phyloP scores from a whole-genome alignment of 2,888 invertebrate genomes.

The Habrosyne pyritoides region DNA sequence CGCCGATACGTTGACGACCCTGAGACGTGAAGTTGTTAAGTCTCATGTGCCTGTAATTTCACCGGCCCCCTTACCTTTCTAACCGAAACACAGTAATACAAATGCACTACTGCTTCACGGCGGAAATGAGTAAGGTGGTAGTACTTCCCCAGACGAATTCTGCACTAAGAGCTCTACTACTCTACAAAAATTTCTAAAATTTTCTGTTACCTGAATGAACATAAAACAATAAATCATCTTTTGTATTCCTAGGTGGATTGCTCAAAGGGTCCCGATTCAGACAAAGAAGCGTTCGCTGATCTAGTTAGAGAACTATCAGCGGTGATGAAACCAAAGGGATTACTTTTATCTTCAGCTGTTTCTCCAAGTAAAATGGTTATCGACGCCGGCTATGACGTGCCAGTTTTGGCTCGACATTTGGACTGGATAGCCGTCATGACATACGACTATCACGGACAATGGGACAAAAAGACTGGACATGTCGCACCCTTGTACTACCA shows the following conservation, averaged over 20 bases:
- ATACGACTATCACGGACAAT: conserved; percentile 95
- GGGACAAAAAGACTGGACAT: conserved; percentile 96
- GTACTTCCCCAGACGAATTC: too few species aligned
- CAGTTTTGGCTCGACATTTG: conserved; percentile 87
- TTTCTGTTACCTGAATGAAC: too few species aligned
- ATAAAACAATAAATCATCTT: background rate
- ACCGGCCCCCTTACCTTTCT: too few species aligned
- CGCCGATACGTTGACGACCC: too few species aligned
- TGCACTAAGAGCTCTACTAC: too few species aligned
- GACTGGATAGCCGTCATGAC: conserved; percentile 97
- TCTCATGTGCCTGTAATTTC: too few species aligned
- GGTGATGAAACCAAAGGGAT: conserved; percentile 86
- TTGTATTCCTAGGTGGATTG: conserved; percentile 88
- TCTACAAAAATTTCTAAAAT: too few species aligned
- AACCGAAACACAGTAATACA: too few species aligned
- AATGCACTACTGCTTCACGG: too few species aligned
- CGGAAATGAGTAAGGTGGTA: too few species aligned
- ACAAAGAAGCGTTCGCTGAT: conserved; percentile 90
- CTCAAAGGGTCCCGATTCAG: conserved; percentile 91
- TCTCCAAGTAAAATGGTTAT: conserved; percentile 95
- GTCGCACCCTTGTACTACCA: conserved; percentile 93
- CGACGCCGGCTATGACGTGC: conserved; percentile 93
- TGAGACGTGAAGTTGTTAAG: too few species aligned
- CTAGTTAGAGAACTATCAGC: conserved; percentile 88
- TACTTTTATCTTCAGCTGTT: conserved; percentile 92